phyloP scores from a whole-genome alignment of 2,888 invertebrate genomes.

The Ophion slaviceki region DNA sequence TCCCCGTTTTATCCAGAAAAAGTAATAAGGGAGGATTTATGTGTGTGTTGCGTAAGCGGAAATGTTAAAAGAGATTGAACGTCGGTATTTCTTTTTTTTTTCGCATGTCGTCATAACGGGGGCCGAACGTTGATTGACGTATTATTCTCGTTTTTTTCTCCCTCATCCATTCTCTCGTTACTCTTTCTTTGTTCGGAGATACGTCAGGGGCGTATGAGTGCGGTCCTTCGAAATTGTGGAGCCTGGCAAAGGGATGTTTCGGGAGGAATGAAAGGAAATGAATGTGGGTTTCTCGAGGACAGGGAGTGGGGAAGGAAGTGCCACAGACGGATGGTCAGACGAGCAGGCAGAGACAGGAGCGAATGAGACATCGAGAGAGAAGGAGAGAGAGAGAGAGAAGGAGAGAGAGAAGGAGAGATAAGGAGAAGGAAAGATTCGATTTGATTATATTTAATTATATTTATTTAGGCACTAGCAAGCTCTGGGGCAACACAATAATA shows the following conservation, averaged over 20 bases:
- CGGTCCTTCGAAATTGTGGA: conserved; percentile 27
- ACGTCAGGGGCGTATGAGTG: background rate
- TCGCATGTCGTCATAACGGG: conserved; percentile 1
- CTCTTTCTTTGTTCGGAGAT: background rate
- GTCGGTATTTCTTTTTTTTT: background rate
- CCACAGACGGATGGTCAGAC: background rate
- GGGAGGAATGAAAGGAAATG: conserved; percentile 4
- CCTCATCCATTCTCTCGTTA: background rate
- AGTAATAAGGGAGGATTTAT: conserved; percentile 23
- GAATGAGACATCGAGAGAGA: background rate
- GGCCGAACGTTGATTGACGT: background rate
- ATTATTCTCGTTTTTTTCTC: background rate
- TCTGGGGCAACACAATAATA: too few species aligned
- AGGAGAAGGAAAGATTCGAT: too few species aligned
- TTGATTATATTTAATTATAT: too few species aligned
- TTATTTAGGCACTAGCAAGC: too few species aligned
- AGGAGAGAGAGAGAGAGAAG: background rate
- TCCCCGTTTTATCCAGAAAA: conserved; percentile 9
- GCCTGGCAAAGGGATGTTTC: conserved; percentile 16
- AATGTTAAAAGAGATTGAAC: background rate
- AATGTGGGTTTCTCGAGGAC: conserved; percentile 16
- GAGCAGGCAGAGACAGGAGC: background rate
- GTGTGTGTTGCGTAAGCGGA: background rate
- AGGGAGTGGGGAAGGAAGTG: background rate
- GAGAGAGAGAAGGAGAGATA: too few species aligned